Base-by-base conservation (phyloP, 30 jellyfish, hydroid and myxozoan species). In the Pelagia noctiluca region DNA sequence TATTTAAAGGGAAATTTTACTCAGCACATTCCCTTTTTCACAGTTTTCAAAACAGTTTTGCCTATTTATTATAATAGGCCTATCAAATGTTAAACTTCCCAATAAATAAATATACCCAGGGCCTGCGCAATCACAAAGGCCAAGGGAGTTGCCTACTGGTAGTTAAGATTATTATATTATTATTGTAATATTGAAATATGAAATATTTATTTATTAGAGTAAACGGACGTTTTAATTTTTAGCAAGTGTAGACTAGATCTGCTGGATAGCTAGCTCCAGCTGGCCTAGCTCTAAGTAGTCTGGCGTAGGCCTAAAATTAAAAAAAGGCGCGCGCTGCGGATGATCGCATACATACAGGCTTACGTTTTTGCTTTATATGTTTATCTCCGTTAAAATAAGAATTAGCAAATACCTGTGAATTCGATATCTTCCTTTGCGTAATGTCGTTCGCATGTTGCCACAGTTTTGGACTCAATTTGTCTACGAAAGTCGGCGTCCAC, bases 361-460 rank as follows among this genome's bases (percentile, higher is more conserved):
- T 42, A 42, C 57, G 57, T 42, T 42, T 42, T 42, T 42, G 57
- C 57, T 42, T 42, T 42, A 42, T 5, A 42, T 42, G 57, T 16
- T 42, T 42, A 42, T 42, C 57, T 42, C 57, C 57, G 57, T 42
- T 42, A 16, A 42, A 42, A 42, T 42, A 16, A 42, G 16, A 42
- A 42, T 42, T 42, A 42, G 16, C 16, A 42, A 42, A 42, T 26
- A 57, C 72, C 34, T 57, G 72, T 57, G 72, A 4, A 21, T 57
- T 57, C 72, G 72, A 57, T 57, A 26, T 57, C 72, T 19, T 57
- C 33, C 33, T 57, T 57, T 57, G 29, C 34, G 72, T 57, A 57
- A 57, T 57, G 72, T 26, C 72, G 72, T 57, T 57, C 72, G 34
- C 72, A 57, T 57, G 72, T 57, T 26, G 33, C 29, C 29, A 57